Conservation (phyloP, 2,113 vertebrate genomes). For the Haemorhous mexicanus region DNA sequence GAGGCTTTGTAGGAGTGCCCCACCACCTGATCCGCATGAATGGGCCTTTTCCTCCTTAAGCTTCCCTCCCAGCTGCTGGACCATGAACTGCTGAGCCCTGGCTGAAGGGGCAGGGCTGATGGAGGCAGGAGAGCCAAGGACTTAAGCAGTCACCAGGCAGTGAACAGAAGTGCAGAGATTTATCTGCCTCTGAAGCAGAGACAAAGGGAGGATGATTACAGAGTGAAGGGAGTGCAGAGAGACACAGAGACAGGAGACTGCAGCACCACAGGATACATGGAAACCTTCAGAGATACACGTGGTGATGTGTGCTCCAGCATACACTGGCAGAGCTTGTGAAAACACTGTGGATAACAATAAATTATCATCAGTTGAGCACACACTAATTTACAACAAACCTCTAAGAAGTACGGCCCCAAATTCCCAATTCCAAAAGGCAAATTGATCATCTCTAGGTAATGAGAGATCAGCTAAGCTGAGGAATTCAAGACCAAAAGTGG, state of each 20-base stretch:
- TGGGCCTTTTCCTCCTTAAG: not conserved
- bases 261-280: not conserved
- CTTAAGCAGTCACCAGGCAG: not conserved
- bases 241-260: not conserved
- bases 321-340: not conserved
- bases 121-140: not conserved
- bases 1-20: not conserved
- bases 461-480: not conserved
- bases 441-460: not conserved
- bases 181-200: not conserved
- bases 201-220: not conserved
- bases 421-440: not conserved
- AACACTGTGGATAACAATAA: not conserved
- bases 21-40: slow-evolving; percentile 25
- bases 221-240: rapidly evolving
- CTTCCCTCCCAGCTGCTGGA: not conserved
- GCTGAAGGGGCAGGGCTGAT: not conserved
- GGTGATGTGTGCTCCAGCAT: not conserved
- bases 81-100: not conserved
- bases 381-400: not conserved
- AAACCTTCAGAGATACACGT: rapidly evolving
- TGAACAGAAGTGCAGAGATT: not conserved
- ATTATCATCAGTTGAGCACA: not conserved
- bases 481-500: not conserved
- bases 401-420: not conserved